Base-by-base conservation (phyloP, 2,888 invertebrate genomes). In the Priocnemis perturbator region DNA sequence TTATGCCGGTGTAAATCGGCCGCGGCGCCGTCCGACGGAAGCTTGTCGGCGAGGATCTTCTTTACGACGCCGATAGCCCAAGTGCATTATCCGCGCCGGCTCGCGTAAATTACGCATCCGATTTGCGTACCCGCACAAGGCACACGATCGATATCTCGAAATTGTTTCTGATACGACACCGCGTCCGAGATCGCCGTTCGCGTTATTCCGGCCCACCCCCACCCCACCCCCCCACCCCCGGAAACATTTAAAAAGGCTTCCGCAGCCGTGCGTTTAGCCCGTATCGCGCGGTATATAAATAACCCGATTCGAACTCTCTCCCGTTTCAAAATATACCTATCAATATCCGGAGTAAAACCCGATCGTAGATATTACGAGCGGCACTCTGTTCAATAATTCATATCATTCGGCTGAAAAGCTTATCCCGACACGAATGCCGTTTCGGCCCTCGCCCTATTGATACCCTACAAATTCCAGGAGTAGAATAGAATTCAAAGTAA, bases 371-470 rank as follows among this genome's bases (percentile, higher is more conserved):
- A 75, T 59, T 61, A 68, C 69, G 68, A 59, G 58, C 68, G 58
- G 62, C 55, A 50, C 53, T 50, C 73, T 61, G 67, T 80, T 78
- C 80, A 77, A 78, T 78, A 78, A 78, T 78, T 78, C 78, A 78
- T 78, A 70, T 77, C 74, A 73, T 75, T 71, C 75, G 70, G 53
- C 60, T 69, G 78, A 71, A 71, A 78, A 75, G 80, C 78, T 66
- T 69, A 71, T 45, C 37, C 37, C 37, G 37, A 37, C 37, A 9
- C 7, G 37, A 37, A 37, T 37, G 37, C 37, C 37, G 37, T 37
- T 37, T 37, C 11, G 37, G 37, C 37, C 37, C 58, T 26, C 44
- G 4, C 55, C 45, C 30, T 60, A 30, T 60, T 50, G 61, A 48
- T 48, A 62, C 37, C 55, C 55, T 52, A 57, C 48, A 26, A 59